Evolutionary conservation across 2,113 vertebrate genomes (phyloP).

Genomic region (Gnathonemus longibarbis): DNA sequence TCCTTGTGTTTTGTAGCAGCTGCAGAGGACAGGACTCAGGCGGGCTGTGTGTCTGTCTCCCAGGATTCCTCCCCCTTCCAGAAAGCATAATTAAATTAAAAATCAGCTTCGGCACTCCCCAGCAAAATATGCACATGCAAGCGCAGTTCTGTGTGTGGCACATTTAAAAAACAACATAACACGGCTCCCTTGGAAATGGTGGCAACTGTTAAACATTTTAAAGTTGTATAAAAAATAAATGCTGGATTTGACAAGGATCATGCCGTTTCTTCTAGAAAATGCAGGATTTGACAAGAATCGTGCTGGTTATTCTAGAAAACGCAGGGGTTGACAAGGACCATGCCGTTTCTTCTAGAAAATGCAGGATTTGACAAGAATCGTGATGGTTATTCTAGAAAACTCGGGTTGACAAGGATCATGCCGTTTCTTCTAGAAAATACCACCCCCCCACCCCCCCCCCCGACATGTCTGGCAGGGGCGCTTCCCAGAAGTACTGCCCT

Average conservation of each 20-base stretch:
- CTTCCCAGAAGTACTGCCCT: conserved; percentile 7
- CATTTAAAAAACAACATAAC: neutral
- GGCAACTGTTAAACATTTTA: neutral
- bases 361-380: neutral
- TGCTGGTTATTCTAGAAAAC: neutral
- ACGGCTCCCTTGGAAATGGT: neutral
- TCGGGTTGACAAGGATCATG: neutral
- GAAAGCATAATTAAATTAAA: conserved; percentile 3
- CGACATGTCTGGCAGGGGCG: neutral
- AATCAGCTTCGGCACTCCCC: neutral
- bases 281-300: neutral
- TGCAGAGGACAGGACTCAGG: neutral
- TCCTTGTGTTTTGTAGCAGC: neutral
- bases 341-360: neutral
- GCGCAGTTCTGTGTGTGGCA: neutral
- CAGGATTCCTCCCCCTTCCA: conserved; percentile 5
- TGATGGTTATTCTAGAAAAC: neutral
- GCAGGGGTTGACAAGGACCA: neutral
- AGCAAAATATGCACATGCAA: neutral
- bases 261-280: neutral
- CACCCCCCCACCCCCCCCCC: neutral
- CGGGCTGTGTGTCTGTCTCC: conserved; percentile 16
- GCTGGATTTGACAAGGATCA: neutral
- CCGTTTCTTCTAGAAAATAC: neutral
- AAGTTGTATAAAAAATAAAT: neutral